Base-by-base conservation (phyloP, 2,797 vertebrate species). In the Sebastiscus albofasciatus region DNA sequence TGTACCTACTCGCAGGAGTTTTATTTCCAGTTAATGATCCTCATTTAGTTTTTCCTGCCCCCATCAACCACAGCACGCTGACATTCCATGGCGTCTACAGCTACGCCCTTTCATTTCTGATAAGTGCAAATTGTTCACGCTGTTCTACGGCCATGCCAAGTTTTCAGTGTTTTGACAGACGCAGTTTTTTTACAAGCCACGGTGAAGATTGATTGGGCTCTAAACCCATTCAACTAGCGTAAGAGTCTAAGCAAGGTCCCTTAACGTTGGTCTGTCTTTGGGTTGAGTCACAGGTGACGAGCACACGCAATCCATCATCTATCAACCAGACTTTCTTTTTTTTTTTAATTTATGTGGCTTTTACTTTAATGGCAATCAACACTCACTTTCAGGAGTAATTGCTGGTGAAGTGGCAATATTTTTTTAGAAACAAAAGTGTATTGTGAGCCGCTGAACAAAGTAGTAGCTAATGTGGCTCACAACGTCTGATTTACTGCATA, bases 401-500 rank as follows among this genome's bases (percentile, higher is more conserved):
- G 74, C 68, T 71, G 71, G 70, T 59, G 69, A 69, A 61, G 74
- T 71, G 87, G 83, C 72, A 86, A 54, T 52, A 22, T 67, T 71
- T 85, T 49, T 54, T 71, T 72, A 34, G 78, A 94, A 91, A 96
- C 95, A 96, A 95, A 93, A 89, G 92, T 64, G 80, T 27, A 93
- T 96, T 95, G 94, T 95, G 86, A 77, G 39, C 82, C 67, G 13
- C 67, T 70, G 82, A 87, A 87, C 92, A 86, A 70, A 2, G 62
- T 75, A 89, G 86, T 67, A 65, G 82, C 72, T 83, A 62, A 69
- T 89, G 89, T 82, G 80, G 72, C 89, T 75, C 84, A 88, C 90
- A 85, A 61, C 79, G 67, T 87, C 88, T 96, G 96, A 97, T 96
- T 96, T 96, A 96, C 94, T 94, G 87, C 94, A 93, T 67, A 88